Evolutionary conservation across 2,888 invertebrate genomes (phyloP), one percentile per base, ranked within the genome.

Genomic region (Drosophila greeni): DNA sequence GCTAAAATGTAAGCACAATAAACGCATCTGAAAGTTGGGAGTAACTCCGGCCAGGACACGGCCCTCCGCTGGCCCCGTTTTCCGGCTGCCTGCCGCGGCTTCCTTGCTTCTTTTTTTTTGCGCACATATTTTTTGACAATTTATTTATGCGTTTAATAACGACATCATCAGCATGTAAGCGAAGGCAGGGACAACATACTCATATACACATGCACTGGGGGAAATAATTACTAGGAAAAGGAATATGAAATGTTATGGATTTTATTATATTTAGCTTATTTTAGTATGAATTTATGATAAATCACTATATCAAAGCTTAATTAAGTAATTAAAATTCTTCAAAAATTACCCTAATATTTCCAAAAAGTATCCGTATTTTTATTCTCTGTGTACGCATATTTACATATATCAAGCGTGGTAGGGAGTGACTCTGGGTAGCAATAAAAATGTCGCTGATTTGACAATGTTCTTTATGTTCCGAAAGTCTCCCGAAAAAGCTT

Each of bases 391-490:
- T 47, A 40, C 69, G 7, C 16, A 20, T 33, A 51, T 67, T 58
- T 68, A 48, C 58, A 45, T 39, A 42, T 14, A n/a, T 49, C 39
- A 52, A 47, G 48, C 37, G 29, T n/a, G 34, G 42, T 8, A 37
- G 51, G 29, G 57, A 39, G 12, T 5, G 53, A 49, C 55, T 20
- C 62, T 34, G 45, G 66, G 48, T 62, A 54, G 82, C 73, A 81
- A 81, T 81, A 83, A 81, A 81, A 83, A 81, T 81, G 81, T 83
- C 81, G 79, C 82, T 81, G 83, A 81, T 83, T 81, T 81, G 82
- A 81, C 81, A 81, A 81, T 79, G 76, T 81, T 65, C 69, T 83
- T 81, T 78, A 78, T 83, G 69, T 68, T 70, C 60, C 45, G 64
- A 58, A 56, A 70, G 62, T 73, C 66, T 26, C 45, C 42, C 47